Conservation (phyloP, 2,797 vertebrate species). For the Chelon labrosus region DNA sequence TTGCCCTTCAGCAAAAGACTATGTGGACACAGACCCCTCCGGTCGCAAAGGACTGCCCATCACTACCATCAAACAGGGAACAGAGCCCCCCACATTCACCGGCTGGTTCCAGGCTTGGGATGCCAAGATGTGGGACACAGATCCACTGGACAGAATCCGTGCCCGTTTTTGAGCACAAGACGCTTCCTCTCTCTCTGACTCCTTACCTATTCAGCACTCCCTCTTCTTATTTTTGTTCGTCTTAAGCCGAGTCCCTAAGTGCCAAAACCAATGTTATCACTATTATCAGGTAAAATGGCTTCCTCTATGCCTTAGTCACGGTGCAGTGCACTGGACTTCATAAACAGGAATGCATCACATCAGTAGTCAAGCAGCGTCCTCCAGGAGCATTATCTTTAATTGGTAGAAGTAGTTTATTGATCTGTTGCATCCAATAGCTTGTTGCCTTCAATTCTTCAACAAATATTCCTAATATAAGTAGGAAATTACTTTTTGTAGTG, state of each 20-base stretch:
- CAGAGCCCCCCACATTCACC: conserved; percentile 84
- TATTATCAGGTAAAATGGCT: conserved; percentile 31
- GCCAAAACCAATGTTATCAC: conserved; percentile 61
- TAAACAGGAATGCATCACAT: conserved; percentile 24
- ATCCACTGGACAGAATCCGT: conserved; percentile 78
- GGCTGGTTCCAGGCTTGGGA: conserved; percentile 91
- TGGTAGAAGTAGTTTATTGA: conserved; percentile 34
- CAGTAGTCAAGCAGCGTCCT: conserved; percentile 15
- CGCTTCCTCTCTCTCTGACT: background rate
- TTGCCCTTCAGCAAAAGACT: conserved; percentile 80
- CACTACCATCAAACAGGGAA: conserved; percentile 84
- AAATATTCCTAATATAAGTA: background rate
- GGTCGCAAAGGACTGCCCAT: conserved; percentile 81
- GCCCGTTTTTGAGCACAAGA: conserved; percentile 66
- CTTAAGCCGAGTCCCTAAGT: conserved; percentile 57
- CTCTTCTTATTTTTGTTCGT: conserved; percentile 28
- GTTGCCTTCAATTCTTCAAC: conserved; percentile 21
- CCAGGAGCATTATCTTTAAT: conserved; percentile 17
- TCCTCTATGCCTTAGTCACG: conserved; percentile 22
- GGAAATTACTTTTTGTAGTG: conserved; percentile 2
- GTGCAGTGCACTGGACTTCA: conserved; percentile 31
- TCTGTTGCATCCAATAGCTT: conserved; percentile 38
- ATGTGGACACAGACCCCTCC: conserved; percentile 83
- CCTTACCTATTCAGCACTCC: conserved; percentile 13
- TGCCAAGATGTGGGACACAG: conserved; percentile 82